Base-by-base conservation (phyloP, 1,140 invertebrate species). In the Penaeus chinensis region DNA sequence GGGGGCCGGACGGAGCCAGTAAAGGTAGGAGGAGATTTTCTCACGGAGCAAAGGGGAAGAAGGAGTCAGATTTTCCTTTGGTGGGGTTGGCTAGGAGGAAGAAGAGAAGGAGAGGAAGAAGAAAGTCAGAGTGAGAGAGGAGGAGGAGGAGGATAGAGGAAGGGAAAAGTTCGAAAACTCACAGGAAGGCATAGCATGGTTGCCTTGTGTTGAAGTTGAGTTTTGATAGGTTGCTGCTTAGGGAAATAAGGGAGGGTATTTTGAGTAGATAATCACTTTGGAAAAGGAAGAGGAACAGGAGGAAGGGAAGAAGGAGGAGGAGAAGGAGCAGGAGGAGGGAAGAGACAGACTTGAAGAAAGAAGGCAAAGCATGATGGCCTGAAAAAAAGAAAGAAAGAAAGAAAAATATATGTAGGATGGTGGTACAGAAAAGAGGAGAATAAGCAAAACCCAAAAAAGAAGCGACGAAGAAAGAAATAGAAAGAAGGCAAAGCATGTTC, bases 1-100 rank as follows among this genome's bases (percentile, higher is more conserved):
- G 98, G 91, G 98, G 98, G 91, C 97, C 98, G 89, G 98, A 99
- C 95, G 97, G 97, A 91, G 95, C 96, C 89, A 98, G 97, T 93
- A 98, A 98, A 97, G 98, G 98, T 98, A 93, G 95, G 95, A 93
- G 22, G 74, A 32, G 22, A 20, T 42, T 24, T 20, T 20, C 74
- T 22, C 16, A 42, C 16, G 20, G 74, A 32, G 74, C 27, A n/a
- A 32, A 11, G 74, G 16, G 3, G 42, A 42, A 77, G 27, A 24
- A 42, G 32, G 42, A 42, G 20, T 47, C 47, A 47, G 47, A 47
- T 47, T 47, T 47, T 47, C 47, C 47, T 47, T 47, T 47, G 47
- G 47, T 22, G 74, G 32, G 22, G 19, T 42, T 24, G 32, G 19
- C 74, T 22, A 77, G 74, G 42, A 20, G 74, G 32, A 42, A 32